Evolutionary conservation across 2,888 invertebrate species (phyloP).

Genomic region (Acleris cristana): DNA sequence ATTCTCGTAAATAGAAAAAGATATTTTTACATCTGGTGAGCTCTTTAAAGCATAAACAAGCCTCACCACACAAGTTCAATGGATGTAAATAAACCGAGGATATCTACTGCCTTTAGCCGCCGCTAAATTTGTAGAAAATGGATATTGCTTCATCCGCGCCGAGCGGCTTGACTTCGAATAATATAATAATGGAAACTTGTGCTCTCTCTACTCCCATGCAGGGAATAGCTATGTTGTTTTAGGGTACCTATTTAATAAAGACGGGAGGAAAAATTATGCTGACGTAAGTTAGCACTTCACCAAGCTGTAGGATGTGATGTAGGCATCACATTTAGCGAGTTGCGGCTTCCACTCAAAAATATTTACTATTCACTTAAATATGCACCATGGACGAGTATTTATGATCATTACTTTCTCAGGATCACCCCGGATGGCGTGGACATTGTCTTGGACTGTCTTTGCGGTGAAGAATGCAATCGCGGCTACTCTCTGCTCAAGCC

Average conservation of each 20-base stretch:
- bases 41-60: slow-evolving; percentile 74
- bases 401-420: slow-evolving; percentile 63
- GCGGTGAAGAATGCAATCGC: slow-evolving; percentile 94
- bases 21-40: slow-evolving; percentile 80
- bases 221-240: too few species aligned
- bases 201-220: slow-evolving; percentile 14
- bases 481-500: slow-evolving; percentile 93
- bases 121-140: slow-evolving; percentile 26
- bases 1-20: slow-evolving; percentile 81
- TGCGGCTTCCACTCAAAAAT: too few species aligned
- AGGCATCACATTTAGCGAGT: too few species aligned
- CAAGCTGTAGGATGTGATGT: too few species aligned
- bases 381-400: neutral
- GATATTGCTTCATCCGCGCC: slow-evolving; percentile 26
- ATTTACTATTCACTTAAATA: too few species aligned
- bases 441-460: slow-evolving; percentile 93
- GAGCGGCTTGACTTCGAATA: slow-evolving; percentile 27
- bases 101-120: slow-evolving; percentile 51
- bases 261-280: too few species aligned
- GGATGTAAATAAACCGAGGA: slow-evolving; percentile 69
- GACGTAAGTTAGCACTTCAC: too few species aligned
- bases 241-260: too few species aligned
- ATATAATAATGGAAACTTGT: slow-evolving; percentile 32
- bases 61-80: slow-evolving; percentile 67
- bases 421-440: slow-evolving; percentile 91